A percentile compares a stretch with the other conserved stretches of the same genome.
phyloP scores from a whole-genome alignment of 2,888 invertebrate species.

The Dicranocentrus wangi region DNA sequence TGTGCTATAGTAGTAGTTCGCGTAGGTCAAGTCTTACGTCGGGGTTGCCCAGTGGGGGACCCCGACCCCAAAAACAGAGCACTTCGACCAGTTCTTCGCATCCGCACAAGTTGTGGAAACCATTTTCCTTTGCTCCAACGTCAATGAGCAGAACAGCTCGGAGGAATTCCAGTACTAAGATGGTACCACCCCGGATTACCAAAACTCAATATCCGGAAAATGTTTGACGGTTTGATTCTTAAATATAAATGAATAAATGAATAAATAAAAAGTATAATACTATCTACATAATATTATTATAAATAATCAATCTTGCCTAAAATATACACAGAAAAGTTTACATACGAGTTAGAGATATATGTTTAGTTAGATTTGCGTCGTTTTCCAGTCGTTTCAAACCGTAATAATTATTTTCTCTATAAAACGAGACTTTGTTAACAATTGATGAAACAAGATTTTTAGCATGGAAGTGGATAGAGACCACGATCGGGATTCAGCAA shows the following conservation, averaged over 20 bases:
- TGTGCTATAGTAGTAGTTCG: constrained; percentile 62
- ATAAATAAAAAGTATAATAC: too few relatives aligned
- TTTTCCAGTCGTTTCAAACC: too few relatives aligned
- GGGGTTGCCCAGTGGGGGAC: constrained; percentile 24
- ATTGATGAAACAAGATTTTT: too few relatives aligned
- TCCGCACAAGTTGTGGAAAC: constrained; percentile 72
- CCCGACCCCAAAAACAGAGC: constrained; percentile 24
- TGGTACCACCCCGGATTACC: constrained; percentile 66
- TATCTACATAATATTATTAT: too few relatives aligned
- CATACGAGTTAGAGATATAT: too few relatives aligned
- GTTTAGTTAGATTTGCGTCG: too few relatives aligned
- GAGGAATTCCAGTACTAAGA: constrained; percentile 65
- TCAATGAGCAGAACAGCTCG: constrained; percentile 46
- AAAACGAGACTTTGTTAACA: too few relatives aligned
- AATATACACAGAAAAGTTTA: too few relatives aligned
- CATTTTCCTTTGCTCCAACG: constrained; percentile 70
- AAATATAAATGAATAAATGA: too few relatives aligned
- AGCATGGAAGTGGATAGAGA: too few relatives aligned
- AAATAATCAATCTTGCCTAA: too few relatives aligned
- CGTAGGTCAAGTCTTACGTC: constrained; percentile 71
- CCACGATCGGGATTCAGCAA: constrained; percentile 14
- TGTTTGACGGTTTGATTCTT: constrained; percentile 59
- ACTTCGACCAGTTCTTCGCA: constrained; percentile 36
- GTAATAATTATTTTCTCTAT: too few relatives aligned
- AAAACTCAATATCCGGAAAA: constrained; percentile 72